These are phyloP conservation scores for Dromas ardeola DNA, from an alignment of 2,113 vertebrate genomes.

Conservation along the genomic window DNA sequence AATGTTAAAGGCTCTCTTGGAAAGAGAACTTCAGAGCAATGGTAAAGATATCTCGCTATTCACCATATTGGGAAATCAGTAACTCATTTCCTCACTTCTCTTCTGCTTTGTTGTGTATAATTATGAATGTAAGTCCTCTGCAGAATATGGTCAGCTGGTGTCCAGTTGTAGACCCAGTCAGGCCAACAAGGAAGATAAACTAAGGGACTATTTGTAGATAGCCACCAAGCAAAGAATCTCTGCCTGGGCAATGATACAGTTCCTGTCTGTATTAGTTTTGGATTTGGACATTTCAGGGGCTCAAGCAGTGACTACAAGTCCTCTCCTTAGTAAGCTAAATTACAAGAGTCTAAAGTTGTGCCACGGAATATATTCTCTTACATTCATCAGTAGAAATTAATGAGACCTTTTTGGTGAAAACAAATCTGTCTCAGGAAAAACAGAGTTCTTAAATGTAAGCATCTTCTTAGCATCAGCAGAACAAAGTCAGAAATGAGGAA, in stretches of 20 bases:
- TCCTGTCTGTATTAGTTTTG: neutral
- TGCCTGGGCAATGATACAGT: accelerated
- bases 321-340: neutral
- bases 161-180: neutral
- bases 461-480: neutral
- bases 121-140: neutral
- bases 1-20: neutral
- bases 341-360: neutral
- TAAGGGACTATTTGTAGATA: neutral
- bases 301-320: neutral
- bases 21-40: neutral
- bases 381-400: neutral
- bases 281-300: neutral
- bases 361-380: accelerated
- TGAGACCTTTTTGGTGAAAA: neutral
- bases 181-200: neutral
- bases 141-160: neutral
- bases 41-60: neutral
- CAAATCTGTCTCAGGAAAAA: neutral
- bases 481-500: neutral
- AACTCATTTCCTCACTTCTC: neutral
- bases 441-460: neutral
- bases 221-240: neutral
- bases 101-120: neutral
- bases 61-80: neutral